Base-by-base conservation (phyloP, 2,113 vertebrate species). In the Pangasianodon hypophthalmus region DNA sequence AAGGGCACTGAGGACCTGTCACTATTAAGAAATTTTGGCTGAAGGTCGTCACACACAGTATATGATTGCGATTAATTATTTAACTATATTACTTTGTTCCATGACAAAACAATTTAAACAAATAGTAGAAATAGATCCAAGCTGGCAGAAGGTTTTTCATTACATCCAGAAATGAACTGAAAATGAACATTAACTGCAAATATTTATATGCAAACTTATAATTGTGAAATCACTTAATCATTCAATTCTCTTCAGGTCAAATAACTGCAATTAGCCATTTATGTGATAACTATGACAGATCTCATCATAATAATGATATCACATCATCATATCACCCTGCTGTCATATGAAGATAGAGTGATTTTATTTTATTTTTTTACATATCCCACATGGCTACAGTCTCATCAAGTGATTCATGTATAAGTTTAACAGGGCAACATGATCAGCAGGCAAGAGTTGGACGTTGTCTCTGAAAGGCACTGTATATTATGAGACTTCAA, bases 401-500 rank as follows among this genome's bases (percentile, higher is more conserved):
- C 7, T 56, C 11, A 62, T 32, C 5, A 5, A 21, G 21, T 60
- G 14, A 56, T 44, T 10, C 24, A 56, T 37, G 32, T 19, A 7
- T 50, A 69, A 13, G 32, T 2, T 84, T 56, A 75, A 52, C 48
- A 69, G 14, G 19, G 44, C 46, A 29, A 85, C 18, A 60, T 56
- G 32, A 67, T 81, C 60, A 41, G 21, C 37, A 62, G 54, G 58
- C 56, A 56, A 54, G 71, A 71, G n/a, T 50, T 86, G 62, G 84
- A 80, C 48, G 10, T 46, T 1, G 14, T 52, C 60, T 62, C 58
- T 86, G 48, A 86, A 79, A 64, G 52, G 62, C 58, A n/a, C 75
- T 81, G 64, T 7, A 54, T 73, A 48, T 86, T 90, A 86, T 32
- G 37, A 86, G 75, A 71, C 71, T 67, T n/a, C n/a, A 67, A 11